Base-by-base conservation (phyloP, 1,140 invertebrate genomes). In the Calycopis cecrops region DNA sequence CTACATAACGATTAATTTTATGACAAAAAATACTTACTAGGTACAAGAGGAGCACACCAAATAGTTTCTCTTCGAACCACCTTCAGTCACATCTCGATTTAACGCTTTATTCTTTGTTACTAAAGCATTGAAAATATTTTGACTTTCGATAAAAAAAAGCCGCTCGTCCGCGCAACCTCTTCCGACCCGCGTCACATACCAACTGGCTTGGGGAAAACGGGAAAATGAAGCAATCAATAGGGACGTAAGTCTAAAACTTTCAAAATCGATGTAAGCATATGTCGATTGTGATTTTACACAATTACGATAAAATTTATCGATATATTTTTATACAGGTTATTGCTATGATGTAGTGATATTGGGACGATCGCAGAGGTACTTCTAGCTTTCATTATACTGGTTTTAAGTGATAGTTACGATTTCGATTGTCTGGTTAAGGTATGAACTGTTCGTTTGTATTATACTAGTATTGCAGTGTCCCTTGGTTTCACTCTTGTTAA, bases 221-320 rank as follows among this genome's bases (percentile, higher is more conserved):
- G 70, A 74, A 80, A 77, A 76, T 74, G 59, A 76, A 78, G 70
- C 63, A 61, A 68, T 69, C 57, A 52, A 37, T 67, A 73, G 74
- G 59, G 76, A 38, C 62, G 74, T 33, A 35, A 28, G 2, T 28
- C 21, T 6, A 28, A 28, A 28, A 28, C 21, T 2, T 6, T 28
- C 21, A 28, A 28, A 28, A 28, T 28, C 21, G 21, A 28, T 28
- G 21, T 28, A 28, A 28, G 21, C 2, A 28, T 28, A 28, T 28
- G 6, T 28, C 21, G 21, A 28, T 28, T 28, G 21, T 28, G 21
- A 28, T 28, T 28, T 28, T 28, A 28, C 6, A 3, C 2, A 2
- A 28, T 3, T 28, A 28, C 2, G 21, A 3, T 28, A 28, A 6
- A 28, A 2, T 3, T 28, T 28, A 28, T 28, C 21, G 21, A 28